Percentiles rank a stretch among this genome's conserved stretches.
Conservation (phyloP, 2,797 vertebrate species). For the Vireo griseus region DNA sequence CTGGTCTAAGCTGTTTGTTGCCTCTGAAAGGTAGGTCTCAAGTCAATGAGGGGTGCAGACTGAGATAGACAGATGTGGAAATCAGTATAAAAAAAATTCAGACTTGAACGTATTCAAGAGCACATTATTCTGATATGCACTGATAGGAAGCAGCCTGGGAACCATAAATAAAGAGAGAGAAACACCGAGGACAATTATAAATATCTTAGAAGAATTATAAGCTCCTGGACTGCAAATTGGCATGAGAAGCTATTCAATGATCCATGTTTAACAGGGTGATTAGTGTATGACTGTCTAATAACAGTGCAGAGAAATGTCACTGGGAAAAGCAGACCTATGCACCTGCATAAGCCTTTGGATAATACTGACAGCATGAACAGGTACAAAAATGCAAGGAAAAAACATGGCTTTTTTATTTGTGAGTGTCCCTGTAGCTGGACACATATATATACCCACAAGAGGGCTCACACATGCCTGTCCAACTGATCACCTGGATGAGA, state of each 20-base stretch:
- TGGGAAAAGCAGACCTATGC: not conserved
- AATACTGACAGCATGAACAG: not conserved
- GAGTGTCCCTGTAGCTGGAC: not conserved
- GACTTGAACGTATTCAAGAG: not conserved
- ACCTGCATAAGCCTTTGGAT: not conserved
- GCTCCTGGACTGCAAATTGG: conserved; percentile 35
- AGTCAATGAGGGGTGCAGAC: not conserved
- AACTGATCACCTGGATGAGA: not conserved
- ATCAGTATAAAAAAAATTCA: not conserved
- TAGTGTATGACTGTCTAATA: conserved; percentile 54
- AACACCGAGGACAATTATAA: conserved; percentile 43
- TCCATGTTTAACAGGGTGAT: conserved; percentile 26
- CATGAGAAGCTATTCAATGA: conserved; percentile 36
- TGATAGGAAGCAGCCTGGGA: conserved; percentile 9
- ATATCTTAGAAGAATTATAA: conserved; percentile 43
- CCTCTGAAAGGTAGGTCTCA: not conserved
- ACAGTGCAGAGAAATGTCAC: not conserved
- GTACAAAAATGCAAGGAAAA: not conserved
- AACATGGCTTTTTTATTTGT: not conserved
- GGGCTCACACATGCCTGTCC: not conserved
- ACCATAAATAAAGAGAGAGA: conserved; percentile 30
- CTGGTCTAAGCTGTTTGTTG: not conserved
- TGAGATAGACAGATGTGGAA: not conserved
- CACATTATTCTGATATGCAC: not conserved
- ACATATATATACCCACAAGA: not conserved